Evolutionary conservation across 2,797 vertebrate species (phyloP).

Genomic region (Rhadinocentrus ornatus): DNA sequence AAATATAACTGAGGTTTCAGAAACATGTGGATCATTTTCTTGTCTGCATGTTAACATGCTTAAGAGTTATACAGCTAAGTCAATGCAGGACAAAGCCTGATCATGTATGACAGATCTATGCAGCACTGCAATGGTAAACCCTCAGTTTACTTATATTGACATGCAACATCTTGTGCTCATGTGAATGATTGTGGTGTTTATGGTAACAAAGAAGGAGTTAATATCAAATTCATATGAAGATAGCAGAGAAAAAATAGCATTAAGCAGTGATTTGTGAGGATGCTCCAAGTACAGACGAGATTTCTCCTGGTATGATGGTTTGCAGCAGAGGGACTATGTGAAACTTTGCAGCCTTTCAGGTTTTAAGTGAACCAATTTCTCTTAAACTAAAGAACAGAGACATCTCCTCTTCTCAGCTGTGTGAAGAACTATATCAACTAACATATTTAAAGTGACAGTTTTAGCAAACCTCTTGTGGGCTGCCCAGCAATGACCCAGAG

Average conservation of each 20-base stretch:
- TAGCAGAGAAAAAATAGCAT: conserved; percentile 5
- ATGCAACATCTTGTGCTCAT: conserved; percentile 15
- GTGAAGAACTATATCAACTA: not conserved
- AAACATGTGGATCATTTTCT: not conserved
- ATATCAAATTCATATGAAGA: conserved; percentile 5
- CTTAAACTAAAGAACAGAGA: not conserved
- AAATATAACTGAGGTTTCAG: conserved; percentile 6
- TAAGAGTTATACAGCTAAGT: not conserved
- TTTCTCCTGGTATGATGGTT: conserved; percentile 19
- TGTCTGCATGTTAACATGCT: not conserved
- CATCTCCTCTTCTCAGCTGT: not conserved
- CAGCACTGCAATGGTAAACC: not conserved
- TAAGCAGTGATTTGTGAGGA: not conserved
- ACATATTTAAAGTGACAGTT: not conserved
- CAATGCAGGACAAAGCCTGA: not conserved
- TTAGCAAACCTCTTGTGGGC: not conserved
- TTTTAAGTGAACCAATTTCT: not conserved
- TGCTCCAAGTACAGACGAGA: conserved; percentile 18
- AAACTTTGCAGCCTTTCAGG: not conserved
- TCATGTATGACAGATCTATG: not conserved
- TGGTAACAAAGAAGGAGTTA: conserved; percentile 12
- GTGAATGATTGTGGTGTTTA: conserved; percentile 6
- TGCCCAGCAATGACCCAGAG: not conserved
- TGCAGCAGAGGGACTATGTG: not conserved
- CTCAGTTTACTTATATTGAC: not conserved